Evolutionary conservation across 2,797 vertebrate genomes (phyloP).

Genomic region (Cirrhinus mrigala): DNA sequence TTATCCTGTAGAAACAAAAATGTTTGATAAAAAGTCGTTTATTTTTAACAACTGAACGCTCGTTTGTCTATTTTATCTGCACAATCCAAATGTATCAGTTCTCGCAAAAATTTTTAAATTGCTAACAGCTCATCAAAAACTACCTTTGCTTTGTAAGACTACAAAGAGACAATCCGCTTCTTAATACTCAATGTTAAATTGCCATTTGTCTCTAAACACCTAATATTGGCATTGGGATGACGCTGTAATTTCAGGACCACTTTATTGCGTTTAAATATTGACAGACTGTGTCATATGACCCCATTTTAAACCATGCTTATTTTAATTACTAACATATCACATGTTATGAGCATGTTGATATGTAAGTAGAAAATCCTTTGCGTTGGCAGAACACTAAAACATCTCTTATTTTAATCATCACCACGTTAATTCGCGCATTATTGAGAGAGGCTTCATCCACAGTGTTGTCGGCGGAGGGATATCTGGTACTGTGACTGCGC

Average conservation of each 20-base stretch:
- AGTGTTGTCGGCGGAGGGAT: conserved; percentile 55
- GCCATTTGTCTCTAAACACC: neutral
- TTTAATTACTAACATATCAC: neutral
- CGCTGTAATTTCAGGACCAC: neutral
- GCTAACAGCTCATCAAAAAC: neutral
- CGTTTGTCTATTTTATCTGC: neutral
- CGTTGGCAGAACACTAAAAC: neutral
- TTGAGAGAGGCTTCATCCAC: neutral
- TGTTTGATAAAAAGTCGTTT: neutral
- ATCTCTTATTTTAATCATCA: neutral
- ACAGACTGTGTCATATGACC: neutral
- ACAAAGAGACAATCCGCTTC: neutral
- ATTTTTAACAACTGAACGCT: neutral
- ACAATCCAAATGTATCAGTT: neutral
- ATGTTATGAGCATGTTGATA: neutral
- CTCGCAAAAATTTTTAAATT: neutral
- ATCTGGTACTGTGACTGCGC: conserved; percentile 40
- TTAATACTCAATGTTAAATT: neutral
- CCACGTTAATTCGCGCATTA: conserved; percentile 19
- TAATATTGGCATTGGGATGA: neutral
- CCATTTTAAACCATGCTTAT: neutral
- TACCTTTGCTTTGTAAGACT: neutral
- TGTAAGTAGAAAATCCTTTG: neutral
- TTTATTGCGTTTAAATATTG: conserved; percentile 2
- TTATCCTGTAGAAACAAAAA: neutral